Evolutionary conservation across 2,797 vertebrate species (phyloP), one percentile per base, ranked within the genome.

Genomic region (Rhinichthys osculus): DNA sequence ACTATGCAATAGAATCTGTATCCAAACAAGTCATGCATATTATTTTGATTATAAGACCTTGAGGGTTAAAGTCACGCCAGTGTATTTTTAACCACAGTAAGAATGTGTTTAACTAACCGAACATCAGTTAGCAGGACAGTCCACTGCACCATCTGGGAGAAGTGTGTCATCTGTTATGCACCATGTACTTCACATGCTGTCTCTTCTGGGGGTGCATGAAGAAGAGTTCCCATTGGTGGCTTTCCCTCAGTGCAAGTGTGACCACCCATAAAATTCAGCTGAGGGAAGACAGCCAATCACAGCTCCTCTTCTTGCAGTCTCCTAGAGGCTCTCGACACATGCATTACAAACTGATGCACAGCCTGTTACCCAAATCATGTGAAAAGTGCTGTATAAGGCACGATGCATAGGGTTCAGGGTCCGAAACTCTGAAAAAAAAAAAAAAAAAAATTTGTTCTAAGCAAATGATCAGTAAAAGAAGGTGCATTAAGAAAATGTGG

Each of bases 161-260:
- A 50, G 78, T 79, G 76, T 78, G 44, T 81, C 84, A 85, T 42
- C 70, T 81, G 71, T 59, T 76, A 23, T 79, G 50, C 50, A 44
- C 33, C 71, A 69, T n/a, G 64, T 44, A 76, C 62, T 57, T 35
- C 30, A 42, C 69, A 42, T 40, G 40, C 30, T 44, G 62, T 38
- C 30, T 62, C 50, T 50, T 76, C 40, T 67, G 6, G 62, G 62
- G 76, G 73, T 13, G 76, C 52, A 66, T 77, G 64, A 71, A 69
- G 50, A 77, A 38, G 21, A 47, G 21, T 27, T 77, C 30, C 50
- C 38, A 86, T 82, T 86, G 80, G 76, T 64, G 52, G 44, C 80
- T 73, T 82, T 62, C 35, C 40, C 64, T 71, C 50, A 54, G 71
- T 54, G 16, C 40, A 84, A 81, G 38, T 64, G 44, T 71, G 82